These are phyloP conservation scores for Eristalis pertinax DNA, from an alignment of 2,888 invertebrate genomes.

Conservation along the genomic window DNA sequence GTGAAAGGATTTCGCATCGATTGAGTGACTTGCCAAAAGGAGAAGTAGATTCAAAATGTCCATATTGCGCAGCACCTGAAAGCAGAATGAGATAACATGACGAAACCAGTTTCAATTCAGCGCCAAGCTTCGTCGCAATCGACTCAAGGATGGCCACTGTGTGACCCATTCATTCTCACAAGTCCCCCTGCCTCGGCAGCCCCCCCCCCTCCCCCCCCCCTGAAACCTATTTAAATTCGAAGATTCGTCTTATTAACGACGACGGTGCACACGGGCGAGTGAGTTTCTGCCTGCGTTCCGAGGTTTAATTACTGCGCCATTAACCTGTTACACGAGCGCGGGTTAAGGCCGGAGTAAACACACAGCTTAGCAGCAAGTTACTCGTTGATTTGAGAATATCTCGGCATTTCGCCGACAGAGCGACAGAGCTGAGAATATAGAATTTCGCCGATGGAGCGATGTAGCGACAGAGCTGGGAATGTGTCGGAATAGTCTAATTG, in stretches of 20 bases:
- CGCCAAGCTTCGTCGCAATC: too few species aligned
- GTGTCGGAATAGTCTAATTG: neutral
- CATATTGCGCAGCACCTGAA: neutral
- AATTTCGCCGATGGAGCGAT: too few species aligned
- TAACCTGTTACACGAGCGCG: conserved; percentile 42
- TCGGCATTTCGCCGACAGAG: neutral
- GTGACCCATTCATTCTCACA: neutral
- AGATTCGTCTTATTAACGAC: neutral
- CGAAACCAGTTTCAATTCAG: neutral
- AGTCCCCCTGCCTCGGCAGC: too few species aligned
- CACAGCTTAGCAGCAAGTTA: neutral
- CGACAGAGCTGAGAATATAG: neutral
- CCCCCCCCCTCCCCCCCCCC: neutral
- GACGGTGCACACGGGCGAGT: neutral
- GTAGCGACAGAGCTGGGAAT: too few species aligned
- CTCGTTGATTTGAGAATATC: neutral
- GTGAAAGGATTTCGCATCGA: neutral
- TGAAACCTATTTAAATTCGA: neutral
- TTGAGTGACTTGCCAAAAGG: neutral
- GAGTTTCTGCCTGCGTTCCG: conserved; percentile 4
- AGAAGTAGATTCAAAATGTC: neutral
- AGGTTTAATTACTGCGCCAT: conserved; percentile 45
- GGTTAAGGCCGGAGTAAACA: conserved; percentile 53
- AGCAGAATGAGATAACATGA: neutral
- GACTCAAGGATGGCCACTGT: neutral